These are phyloP conservation scores for Lepeophtheirus nordmannii DNA, from an alignment of 2,888 invertebrate genomes.

Conservation along the genomic window DNA sequence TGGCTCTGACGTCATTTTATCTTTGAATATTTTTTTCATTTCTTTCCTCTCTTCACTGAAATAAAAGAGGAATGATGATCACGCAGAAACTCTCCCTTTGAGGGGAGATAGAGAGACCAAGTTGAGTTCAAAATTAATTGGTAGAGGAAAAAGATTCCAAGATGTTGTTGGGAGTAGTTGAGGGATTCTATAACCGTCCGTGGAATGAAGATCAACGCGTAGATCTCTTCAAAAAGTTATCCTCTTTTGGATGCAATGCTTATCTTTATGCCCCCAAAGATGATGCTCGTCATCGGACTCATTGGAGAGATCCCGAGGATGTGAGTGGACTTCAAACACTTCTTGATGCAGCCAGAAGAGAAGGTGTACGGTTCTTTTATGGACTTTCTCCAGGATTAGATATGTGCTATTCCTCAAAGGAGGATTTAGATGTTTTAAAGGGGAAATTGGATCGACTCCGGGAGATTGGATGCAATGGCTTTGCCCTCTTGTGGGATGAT, in stretches of 20 bases:
- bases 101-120: too few relatives aligned
- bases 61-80: too few relatives aligned
- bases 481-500: constrained; percentile 21
- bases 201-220: constrained; percentile 17
- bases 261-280: constrained; percentile 24
- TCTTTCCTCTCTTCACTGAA: too few relatives aligned
- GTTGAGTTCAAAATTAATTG: too few relatives aligned
- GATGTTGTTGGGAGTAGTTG: constrained; percentile 18
- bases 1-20: background rate
- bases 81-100: too few relatives aligned
- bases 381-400: constrained; percentile 22
- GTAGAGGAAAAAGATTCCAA: background rate
- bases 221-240: constrained; percentile 19
- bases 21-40: too few relatives aligned
- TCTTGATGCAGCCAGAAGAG: background rate
- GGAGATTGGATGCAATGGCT: constrained; percentile 12
- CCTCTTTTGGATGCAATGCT: constrained; percentile 8
- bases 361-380: constrained; percentile 17
- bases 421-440: background rate
- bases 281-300: constrained; percentile 17
- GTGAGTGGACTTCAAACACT: background rate
- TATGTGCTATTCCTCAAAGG: background rate
- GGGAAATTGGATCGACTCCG: constrained; percentile 1
- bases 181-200: constrained; percentile 21
- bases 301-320: constrained; percentile 16